phyloP scores from a whole-genome alignment of 1,140 invertebrate genomes.

The Halotydeus destructor region DNA sequence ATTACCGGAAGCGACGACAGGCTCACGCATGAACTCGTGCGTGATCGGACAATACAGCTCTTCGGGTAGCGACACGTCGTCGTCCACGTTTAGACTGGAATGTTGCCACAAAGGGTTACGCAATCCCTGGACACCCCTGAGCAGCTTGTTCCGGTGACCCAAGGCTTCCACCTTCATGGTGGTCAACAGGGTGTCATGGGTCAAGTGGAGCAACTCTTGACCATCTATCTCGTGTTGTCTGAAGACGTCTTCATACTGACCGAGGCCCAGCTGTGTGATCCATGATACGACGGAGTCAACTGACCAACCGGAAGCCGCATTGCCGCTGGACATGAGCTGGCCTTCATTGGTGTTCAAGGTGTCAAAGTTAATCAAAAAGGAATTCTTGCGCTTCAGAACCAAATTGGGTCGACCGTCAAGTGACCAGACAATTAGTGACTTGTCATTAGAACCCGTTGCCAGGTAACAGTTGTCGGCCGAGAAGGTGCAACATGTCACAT shows the following conservation, averaged over 20 bases:
- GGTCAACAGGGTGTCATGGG: slow-evolving; percentile 30
- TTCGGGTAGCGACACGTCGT: slow-evolving; percentile 20
- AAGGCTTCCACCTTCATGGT: slow-evolving; percentile 29
- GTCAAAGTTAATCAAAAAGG: slow-evolving; percentile 16
- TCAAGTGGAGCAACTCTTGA: slow-evolving; percentile 32
- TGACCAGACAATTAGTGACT: slow-evolving; percentile 38
- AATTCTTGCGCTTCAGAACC: slow-evolving; percentile 14
- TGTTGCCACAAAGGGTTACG: slow-evolving; percentile 20
- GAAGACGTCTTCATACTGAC: slow-evolving; percentile 29
- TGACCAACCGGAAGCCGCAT: slow-evolving; percentile 33
- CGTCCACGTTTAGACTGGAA: slow-evolving; percentile 10
- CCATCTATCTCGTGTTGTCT: slow-evolving; percentile 33
- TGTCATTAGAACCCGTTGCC: slow-evolving; percentile 49
- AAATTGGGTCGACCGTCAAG: slow-evolving; percentile 16
- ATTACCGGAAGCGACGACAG: slow-evolving; percentile 43
- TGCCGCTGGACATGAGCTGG: slow-evolving; percentile 21
- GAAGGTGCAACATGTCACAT: slow-evolving; percentile 48
- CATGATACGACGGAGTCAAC: slow-evolving; percentile 37
- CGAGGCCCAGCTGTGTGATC: slow-evolving; percentile 34
- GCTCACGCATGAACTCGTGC: slow-evolving; percentile 52
- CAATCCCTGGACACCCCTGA: slow-evolving; percentile 2
- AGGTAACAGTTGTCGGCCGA: slow-evolving; percentile 38
- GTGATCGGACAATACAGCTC: slow-evolving; percentile 62
- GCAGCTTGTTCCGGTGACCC: not conserved
- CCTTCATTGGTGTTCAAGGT: slow-evolving; percentile 20